Conservation (phyloP, 1,140 invertebrate genomes). For the Adelges cooleyi region DNA sequence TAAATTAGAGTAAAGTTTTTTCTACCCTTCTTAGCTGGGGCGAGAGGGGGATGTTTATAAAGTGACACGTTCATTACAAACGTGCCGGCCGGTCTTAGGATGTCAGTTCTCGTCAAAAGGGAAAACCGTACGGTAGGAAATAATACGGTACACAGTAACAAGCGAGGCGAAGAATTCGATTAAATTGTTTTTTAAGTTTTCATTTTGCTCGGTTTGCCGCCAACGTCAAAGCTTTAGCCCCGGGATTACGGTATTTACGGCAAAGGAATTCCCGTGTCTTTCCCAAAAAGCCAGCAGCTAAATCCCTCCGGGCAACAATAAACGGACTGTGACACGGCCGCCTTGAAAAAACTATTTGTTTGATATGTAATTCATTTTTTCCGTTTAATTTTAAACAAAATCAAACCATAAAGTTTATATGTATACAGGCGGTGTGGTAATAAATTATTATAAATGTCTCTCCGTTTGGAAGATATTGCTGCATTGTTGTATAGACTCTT, state of each 20-base stretch:
- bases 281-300: background rate
- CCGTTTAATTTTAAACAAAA: too few species aligned
- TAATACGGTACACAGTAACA: conserved; percentile 7
- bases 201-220: background rate
- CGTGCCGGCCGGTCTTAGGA: conserved; percentile 2
- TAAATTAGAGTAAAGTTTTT: conserved; percentile 26
- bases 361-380: too few species aligned
- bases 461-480: too few species aligned
- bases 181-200: conserved; percentile 17
- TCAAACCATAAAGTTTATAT: too few species aligned
- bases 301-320: too few species aligned
- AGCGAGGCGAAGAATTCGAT: conserved; percentile 24
- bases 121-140: background rate
- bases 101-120: conserved; percentile 17
- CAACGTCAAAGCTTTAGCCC: conserved; percentile 5
- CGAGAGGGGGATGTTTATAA: background rate
- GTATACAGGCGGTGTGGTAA: too few species aligned
- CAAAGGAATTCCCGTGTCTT: background rate
- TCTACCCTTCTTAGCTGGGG: background rate
- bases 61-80: conserved; percentile 26
- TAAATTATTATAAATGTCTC: too few species aligned
- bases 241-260: conserved; percentile 24
- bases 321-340: too few species aligned
- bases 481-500: too few species aligned
- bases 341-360: too few species aligned